Percentiles rank a stretch among this genome's conserved stretches.
These are phyloP conservation scores for Scomber japonicus DNA, from an alignment of 2,113 vertebrate species.

Conservation along the genomic window DNA sequence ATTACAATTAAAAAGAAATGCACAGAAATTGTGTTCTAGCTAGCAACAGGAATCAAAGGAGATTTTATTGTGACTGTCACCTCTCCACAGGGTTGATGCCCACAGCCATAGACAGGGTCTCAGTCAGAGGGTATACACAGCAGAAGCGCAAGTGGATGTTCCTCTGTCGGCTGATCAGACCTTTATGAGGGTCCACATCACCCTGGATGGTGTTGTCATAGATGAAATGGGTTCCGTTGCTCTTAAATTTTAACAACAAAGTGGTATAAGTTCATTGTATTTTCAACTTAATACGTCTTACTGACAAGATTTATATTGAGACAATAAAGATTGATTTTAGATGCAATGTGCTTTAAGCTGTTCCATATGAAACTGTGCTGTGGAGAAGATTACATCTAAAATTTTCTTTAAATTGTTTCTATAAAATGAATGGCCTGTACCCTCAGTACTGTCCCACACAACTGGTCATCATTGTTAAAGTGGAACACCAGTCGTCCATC, in stretches of 20 bases:
- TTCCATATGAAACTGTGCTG: too few species aligned
- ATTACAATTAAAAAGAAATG: too few species aligned
- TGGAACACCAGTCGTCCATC: slow-evolving; percentile 72
- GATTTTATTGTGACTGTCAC: slow-evolving; percentile 31
- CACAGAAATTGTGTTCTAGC: not conserved
- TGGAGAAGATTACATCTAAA: not conserved
- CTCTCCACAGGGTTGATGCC: slow-evolving; percentile 73
- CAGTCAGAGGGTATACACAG: slow-evolving; percentile 60
- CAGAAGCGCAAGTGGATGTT: slow-evolving; percentile 53
- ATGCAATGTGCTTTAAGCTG: not conserved
- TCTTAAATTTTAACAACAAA: slow-evolving; percentile 37
- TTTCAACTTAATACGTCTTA: not conserved
- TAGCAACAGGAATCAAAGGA: not conserved
- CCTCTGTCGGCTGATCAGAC: slow-evolving; percentile 50
- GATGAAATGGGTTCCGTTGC: slow-evolving; percentile 68
- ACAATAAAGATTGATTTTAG: not conserved
- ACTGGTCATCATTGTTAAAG: slow-evolving; percentile 66
- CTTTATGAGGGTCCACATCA: slow-evolving; percentile 22
- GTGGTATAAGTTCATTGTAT: not conserved
- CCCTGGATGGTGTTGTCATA: slow-evolving; percentile 66
- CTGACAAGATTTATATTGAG: too few species aligned
- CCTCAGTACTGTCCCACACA: slow-evolving; percentile 75
- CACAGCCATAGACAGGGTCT: slow-evolving; percentile 54
- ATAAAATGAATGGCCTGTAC: slow-evolving; percentile 32
- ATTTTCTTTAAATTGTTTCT: too few species aligned